Evolutionary conservation across 2,888 invertebrate genomes (phyloP), one percentile per base, ranked within the genome.

Genomic region (Allygus modestus): DNA sequence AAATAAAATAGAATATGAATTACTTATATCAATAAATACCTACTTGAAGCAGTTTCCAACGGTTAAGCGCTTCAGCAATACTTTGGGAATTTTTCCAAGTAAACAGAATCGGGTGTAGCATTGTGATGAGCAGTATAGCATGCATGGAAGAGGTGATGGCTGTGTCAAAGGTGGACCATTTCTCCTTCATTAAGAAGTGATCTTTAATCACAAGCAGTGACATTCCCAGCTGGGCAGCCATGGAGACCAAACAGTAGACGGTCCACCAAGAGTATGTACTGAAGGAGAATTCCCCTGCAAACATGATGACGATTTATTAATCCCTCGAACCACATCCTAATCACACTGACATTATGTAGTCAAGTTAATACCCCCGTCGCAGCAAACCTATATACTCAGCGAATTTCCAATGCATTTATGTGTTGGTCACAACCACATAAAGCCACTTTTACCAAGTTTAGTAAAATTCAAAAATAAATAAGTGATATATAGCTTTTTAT

Each of bases 21-120:
- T n/a, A n/a, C n/a, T n/a, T n/a, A n/a, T n/a, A n/a, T n/a, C n/a
- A 37, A 37, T 37, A 37, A 37, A 37, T 46, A 28, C 31, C 9
- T 20, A 73, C 73, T 31, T 41, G 37, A 73, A 73, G 43, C 20
- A 11, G 41, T 37, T n/a, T 20, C 73, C 73, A 73, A 2, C 11
- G 41, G 23, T 73, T 73, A 0, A 73, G 41, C 0, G 73, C 73
- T 7, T 37, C 31, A 5, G 73, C 26, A 23, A 73, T 33, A 12
- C 41, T 20, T 0, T 9, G 12, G 41, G 73, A 41, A 11, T 73
- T 20, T 12, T 15, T 23, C 73, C 73, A 73, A 23, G 73, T 73
- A 15, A 12, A 73, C 11, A 73, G 20, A 23, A 73, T 20, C 15
- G 73, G n/a, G 20, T 73, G 73, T 7, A n/a, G 0, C 12, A 41